Evolutionary conservation across 1,140 invertebrate genomes (phyloP).

Genomic region (Trichonephila clavata): DNA sequence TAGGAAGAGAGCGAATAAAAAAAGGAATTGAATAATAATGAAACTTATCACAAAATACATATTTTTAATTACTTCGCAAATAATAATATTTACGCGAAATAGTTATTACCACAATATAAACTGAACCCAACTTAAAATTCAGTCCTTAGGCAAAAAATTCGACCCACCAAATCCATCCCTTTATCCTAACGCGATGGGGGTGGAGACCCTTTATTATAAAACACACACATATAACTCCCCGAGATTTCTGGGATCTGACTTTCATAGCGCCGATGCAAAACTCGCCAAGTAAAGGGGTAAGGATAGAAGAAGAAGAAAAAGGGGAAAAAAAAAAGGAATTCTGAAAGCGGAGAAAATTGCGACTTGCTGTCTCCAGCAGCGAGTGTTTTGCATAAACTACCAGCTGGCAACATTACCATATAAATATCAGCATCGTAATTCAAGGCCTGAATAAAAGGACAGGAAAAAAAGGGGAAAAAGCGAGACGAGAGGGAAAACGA

Average conservation of each 20-base stretch:
- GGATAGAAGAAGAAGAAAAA: neutral
- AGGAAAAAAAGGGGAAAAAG: neutral
- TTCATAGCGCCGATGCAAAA: neutral
- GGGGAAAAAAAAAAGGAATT: neutral
- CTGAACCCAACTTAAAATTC: too few species aligned
- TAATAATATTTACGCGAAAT: too few species aligned
- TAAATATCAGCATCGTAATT: conserved; percentile 68
- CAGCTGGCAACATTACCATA: conserved; percentile 72
- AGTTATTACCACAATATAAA: too few species aligned
- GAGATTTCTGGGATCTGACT: neutral
- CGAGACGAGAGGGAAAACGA: neutral
- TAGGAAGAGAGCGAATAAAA: too few species aligned
- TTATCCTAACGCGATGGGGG: too few species aligned
- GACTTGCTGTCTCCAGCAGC: conserved; percentile 40
- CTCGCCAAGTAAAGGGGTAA: neutral
- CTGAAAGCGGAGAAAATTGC: conserved; percentile 13
- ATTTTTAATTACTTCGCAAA: too few species aligned
- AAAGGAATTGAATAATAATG: too few species aligned
- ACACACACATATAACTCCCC: neutral
- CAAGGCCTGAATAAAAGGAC: neutral
- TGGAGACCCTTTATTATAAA: neutral
- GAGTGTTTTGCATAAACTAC: conserved; percentile 62
- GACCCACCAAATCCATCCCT: too few species aligned
- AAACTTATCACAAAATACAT: too few species aligned
- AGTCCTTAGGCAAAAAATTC: too few species aligned